phyloP scores from a whole-genome alignment of 2,113 vertebrate genomes.

The Riparia riparia region DNA sequence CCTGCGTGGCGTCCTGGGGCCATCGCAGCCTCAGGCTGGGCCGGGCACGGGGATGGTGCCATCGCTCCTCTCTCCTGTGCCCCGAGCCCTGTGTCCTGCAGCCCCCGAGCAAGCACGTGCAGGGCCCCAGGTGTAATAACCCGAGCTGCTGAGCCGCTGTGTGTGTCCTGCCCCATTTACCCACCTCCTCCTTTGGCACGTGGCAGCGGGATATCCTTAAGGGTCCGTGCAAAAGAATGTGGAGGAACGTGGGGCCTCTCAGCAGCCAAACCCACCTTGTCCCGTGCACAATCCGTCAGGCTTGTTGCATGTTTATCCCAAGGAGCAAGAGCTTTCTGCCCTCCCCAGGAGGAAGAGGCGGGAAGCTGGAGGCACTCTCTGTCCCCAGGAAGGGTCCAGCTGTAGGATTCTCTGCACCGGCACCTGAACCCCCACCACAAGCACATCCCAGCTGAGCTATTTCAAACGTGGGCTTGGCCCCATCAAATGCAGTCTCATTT shows the following conservation, averaged over 20 bases:
- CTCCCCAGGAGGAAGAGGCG: neutral
- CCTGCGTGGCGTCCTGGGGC: neutral
- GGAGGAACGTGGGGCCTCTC: neutral
- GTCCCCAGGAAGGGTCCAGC: neutral
- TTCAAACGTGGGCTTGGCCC: conserved; percentile 49
- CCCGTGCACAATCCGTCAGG: neutral
- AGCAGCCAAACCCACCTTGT: neutral
- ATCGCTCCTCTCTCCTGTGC: accelerated
- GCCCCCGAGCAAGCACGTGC: accelerated
- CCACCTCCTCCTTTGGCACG: neutral
- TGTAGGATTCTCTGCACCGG: neutral
- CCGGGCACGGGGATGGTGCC: neutral
- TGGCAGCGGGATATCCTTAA: neutral
- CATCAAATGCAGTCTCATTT: conserved; percentile 47
- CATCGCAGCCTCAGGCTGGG: neutral
- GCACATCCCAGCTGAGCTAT: conserved; percentile 8
- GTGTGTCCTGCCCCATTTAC: neutral
- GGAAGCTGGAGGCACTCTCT: neutral
- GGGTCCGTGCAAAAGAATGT: neutral
- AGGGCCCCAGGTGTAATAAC: accelerated
- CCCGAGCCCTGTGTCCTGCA: neutral
- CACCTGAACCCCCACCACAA: neutral
- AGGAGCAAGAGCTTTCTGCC: neutral
- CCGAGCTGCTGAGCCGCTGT: accelerated
- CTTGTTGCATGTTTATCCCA: neutral